Percentiles rank a stretch among this genome's conserved stretches.
phyloP scores from a whole-genome alignment of 1,140 invertebrate genomes.

The Drosophila sucinea region DNA sequence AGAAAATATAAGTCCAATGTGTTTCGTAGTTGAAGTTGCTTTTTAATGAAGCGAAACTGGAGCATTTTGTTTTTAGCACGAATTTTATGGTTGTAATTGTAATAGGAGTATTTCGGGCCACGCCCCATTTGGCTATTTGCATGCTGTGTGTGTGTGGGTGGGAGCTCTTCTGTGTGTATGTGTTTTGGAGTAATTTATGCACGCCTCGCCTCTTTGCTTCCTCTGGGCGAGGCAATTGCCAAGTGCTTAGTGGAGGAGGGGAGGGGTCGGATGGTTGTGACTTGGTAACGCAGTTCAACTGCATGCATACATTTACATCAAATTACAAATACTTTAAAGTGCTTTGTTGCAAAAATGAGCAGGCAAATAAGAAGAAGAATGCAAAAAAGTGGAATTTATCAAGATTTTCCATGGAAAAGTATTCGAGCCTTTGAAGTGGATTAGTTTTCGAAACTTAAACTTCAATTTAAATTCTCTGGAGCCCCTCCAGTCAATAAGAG shows the following conservation, averaged over 20 bases:
- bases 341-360: constrained; percentile 46
- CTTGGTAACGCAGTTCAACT: constrained; percentile 22
- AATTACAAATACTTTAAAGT: constrained; percentile 62
- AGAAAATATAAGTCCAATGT: not conserved
- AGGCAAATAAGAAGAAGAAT: not conserved
- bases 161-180: not conserved
- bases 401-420: constrained; percentile 44
- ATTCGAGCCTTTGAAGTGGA: too few relatives aligned
- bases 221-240: not conserved
- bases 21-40: constrained; percentile 32
- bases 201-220: constrained; percentile 16
- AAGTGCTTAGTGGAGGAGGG: not conserved
- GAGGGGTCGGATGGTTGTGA: not conserved
- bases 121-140: constrained; percentile 52
- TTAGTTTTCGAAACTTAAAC: constrained; percentile 6
- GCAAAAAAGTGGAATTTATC: constrained; percentile 16
- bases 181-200: constrained; percentile 43
- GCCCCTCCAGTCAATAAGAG: not conserved
- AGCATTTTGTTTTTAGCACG: constrained; percentile 11
- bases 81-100: constrained; percentile 57
- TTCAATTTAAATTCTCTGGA: constrained; percentile 33
- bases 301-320: constrained; percentile 74
- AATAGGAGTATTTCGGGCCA: constrained; percentile 14
- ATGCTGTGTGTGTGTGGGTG: constrained; percentile 35
- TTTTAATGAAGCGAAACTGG: constrained; percentile 59